These are phyloP conservation scores for Linyphia triangularis DNA, from an alignment of 2,888 invertebrate species.

Conservation along the genomic window DNA sequence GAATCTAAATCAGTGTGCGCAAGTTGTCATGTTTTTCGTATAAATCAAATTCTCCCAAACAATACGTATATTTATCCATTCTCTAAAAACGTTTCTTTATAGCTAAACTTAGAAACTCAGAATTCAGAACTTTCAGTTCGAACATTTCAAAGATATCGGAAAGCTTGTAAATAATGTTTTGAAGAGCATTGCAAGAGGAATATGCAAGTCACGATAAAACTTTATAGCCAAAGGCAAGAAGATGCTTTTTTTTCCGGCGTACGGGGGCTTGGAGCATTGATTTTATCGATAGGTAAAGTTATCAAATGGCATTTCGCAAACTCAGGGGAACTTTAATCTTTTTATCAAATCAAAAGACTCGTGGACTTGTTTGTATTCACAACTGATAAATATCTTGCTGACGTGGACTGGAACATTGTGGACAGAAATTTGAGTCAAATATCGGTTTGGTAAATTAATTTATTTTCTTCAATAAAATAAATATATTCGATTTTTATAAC, in stretches of 20 bases:
- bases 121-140: background rate
- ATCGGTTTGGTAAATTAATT: background rate
- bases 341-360: conserved; percentile 22
- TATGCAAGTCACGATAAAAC: conserved; percentile 44
- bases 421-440: background rate
- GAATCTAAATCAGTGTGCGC: too few relatives aligned
- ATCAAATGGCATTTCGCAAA: conserved; percentile 24
- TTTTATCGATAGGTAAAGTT: conserved; percentile 45
- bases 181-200: background rate
- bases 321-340: background rate
- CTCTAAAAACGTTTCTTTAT: background rate
- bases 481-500: background rate
- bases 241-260: conserved; percentile 11
- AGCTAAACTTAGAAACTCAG: conserved; percentile 12
- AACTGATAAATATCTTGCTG: background rate
- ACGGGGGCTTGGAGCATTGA: conserved; percentile 33
- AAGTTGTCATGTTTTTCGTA: too few relatives aligned
- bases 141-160: conserved; percentile 15
- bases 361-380: background rate
- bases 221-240: conserved; percentile 31
- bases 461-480: background rate
- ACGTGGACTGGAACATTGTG: background rate
- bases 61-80: too few relatives aligned
- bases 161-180: conserved; percentile 28
- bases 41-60: too few relatives aligned